Conservation (phyloP, 2,113 vertebrate species). For the Paradoxurus hermaphroditus region DNA sequence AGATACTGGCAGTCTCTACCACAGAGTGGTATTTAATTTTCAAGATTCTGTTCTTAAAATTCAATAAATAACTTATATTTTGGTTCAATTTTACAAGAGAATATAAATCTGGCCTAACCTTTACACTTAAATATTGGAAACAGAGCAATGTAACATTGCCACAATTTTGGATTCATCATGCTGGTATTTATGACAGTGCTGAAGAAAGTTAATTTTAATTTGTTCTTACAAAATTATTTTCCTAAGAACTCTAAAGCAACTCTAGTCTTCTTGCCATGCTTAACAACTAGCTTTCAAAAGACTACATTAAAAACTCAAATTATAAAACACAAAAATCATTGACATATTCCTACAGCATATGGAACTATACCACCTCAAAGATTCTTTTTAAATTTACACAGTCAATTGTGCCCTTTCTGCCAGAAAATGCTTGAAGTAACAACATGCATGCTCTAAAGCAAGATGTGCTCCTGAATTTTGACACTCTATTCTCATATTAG, state of each 20-base stretch:
- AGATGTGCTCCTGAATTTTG: conserved; percentile 65
- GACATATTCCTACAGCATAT: conserved; percentile 78
- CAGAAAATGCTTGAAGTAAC: conserved; percentile 71
- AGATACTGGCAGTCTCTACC: neutral
- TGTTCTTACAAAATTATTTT: conserved; percentile 74
- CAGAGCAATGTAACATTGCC: conserved; percentile 44
- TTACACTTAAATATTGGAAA: conserved; percentile 73
- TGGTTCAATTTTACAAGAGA: conserved; percentile 58
- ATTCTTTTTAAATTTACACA: conserved; percentile 73
- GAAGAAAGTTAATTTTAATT: conserved; percentile 76
- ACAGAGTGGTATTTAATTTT: conserved; percentile 20
- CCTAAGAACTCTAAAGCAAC: conserved; percentile 67
- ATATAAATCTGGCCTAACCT: conserved; percentile 72
- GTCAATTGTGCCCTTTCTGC: conserved; percentile 72
- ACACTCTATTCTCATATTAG: conserved; percentile 56
- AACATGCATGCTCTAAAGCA: conserved; percentile 53
- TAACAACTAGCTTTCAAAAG: conserved; percentile 76
- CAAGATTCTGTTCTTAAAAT: conserved; percentile 51
- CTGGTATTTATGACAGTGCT: conserved; percentile 71
- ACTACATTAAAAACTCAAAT: conserved; percentile 76
- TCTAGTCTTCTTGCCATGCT: conserved; percentile 69
- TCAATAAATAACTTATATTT: conserved; percentile 69
- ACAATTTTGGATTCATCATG: conserved; percentile 53
- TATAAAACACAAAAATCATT: conserved; percentile 70
- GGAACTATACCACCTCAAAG: conserved; percentile 76